A percentile compares a stretch with the other conserved stretches of the same genome.
These are phyloP conservation scores for Cyanoderma ruficeps DNA, from an alignment of 2,113 vertebrate genomes.

Conservation along the genomic window DNA sequence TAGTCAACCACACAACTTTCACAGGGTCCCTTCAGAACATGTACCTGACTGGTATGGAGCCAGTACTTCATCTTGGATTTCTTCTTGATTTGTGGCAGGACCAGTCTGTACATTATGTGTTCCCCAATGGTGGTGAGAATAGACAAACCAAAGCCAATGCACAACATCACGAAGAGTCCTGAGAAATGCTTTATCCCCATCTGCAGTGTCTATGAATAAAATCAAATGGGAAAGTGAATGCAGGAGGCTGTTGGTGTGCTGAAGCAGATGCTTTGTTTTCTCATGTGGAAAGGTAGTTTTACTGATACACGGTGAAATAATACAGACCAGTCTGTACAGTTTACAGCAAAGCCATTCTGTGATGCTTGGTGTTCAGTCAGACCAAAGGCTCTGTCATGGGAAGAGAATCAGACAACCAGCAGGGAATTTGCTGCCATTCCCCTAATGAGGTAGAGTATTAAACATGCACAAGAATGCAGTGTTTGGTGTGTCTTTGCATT, in stretches of 20 bases:
- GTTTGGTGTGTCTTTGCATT: background rate
- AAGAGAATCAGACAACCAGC: background rate
- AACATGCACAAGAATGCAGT: rapidly evolving
- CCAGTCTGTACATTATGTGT: constrained; percentile 88
- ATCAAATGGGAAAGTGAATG: background rate
- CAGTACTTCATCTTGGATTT: constrained; percentile 92
- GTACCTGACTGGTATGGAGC: constrained; percentile 97
- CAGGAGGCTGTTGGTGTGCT: background rate
- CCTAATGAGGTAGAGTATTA: background rate
- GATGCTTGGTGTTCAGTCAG: background rate
- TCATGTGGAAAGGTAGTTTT: background rate
- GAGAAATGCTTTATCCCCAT: constrained; percentile 99
- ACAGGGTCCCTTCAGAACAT: background rate
- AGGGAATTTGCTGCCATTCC: background rate
- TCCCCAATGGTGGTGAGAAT: constrained; percentile 93
- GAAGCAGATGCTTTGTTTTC: background rate
- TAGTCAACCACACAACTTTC: background rate
- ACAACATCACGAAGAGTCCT: constrained; percentile 95
- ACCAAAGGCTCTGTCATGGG: background rate
- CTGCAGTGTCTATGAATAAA: constrained; percentile 86
- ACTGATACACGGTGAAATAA: background rate
- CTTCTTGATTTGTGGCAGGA: constrained; percentile 89
- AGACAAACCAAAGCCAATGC: constrained; percentile 89
- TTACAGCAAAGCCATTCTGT: background rate
- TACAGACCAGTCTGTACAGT: background rate